Evolutionary conservation across 1,140 invertebrate species (phyloP).

Genomic region (Diprion similis): DNA sequence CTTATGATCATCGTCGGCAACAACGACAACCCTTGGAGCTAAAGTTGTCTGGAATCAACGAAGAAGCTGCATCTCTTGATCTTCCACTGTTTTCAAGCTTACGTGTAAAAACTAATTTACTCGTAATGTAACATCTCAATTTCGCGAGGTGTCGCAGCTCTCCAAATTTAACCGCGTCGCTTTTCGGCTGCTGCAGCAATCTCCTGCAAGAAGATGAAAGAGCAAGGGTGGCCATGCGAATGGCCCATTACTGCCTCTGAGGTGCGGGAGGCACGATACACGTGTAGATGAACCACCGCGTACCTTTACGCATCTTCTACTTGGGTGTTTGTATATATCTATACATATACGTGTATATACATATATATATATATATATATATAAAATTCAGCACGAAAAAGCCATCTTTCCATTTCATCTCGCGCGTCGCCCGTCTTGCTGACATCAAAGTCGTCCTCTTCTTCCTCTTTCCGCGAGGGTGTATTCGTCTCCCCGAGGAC

Average conservation of each 20-base stretch:
- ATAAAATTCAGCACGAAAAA: conserved; percentile 4
- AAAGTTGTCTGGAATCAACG: no score
- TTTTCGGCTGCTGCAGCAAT: conserved; percentile 1
- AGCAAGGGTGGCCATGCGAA: background rate
- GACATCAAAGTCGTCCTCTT: conserved; percentile 5
- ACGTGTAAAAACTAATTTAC: no score
- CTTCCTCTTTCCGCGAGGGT: background rate
- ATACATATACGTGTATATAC: no score
- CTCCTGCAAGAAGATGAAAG: background rate
- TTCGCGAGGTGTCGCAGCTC: no score
- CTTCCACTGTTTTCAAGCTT: no score
- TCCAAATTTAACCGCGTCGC: background rate
- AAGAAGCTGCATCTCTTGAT: no score
- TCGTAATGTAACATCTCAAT: no score
- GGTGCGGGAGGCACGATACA: background rate
- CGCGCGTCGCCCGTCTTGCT: background rate
- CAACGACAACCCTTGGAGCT: no score
- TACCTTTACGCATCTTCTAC: no score
- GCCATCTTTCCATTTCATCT: conserved; percentile 1
- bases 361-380: background rate
- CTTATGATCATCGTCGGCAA: no score
- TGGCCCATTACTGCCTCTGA: background rate
- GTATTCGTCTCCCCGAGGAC: background rate
- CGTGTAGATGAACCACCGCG: background rate
- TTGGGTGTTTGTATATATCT: no score